Evolutionary conservation across 2,113 vertebrate genomes (phyloP).

Genomic region (Istiophorus platypterus): DNA sequence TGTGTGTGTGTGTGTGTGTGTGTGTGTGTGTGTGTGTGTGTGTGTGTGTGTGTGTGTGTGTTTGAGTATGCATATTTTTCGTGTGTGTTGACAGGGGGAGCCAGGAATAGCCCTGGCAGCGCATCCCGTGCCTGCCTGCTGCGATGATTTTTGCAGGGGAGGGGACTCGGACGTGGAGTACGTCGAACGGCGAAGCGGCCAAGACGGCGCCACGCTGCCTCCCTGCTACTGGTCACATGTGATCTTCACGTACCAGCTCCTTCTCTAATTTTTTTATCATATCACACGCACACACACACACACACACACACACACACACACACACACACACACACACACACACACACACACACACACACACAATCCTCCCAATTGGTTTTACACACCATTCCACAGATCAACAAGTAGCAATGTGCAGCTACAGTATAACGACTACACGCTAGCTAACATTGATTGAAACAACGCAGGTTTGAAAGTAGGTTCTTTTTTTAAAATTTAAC

Average conservation of each 20-base stretch:
- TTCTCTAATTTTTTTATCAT: too few species aligned
- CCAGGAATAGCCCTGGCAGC: slow-evolving; percentile 68
- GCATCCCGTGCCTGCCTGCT: slow-evolving; percentile 48
- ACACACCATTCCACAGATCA: too few species aligned
- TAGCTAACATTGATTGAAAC: too few species aligned
- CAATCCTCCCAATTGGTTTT: too few species aligned
- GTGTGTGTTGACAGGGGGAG: slow-evolving; percentile 49
- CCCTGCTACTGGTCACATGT: slow-evolving; percentile 57
- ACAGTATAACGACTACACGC: too few species aligned
- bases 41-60: slow-evolving; percentile 28
- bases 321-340: too few species aligned
- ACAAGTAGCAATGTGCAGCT: background rate
- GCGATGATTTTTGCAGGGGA: slow-evolving; percentile 59
- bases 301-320: too few species aligned
- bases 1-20: slow-evolving; percentile 38
- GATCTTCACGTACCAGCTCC: too few species aligned
- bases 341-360: too few species aligned
- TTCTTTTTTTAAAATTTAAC: too few species aligned
- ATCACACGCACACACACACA: too few species aligned
- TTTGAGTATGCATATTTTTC: slow-evolving; percentile 40
- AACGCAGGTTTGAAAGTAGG: too few species aligned
- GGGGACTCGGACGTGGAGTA: slow-evolving; percentile 27
- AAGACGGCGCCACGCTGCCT: slow-evolving; percentile 37
- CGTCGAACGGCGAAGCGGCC: slow-evolving; percentile 38
- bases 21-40: slow-evolving; percentile 46